These are phyloP conservation scores for Nasonia vitripennis DNA, from an alignment of 1,140 invertebrate genomes.

Conservation along the genomic window DNA sequence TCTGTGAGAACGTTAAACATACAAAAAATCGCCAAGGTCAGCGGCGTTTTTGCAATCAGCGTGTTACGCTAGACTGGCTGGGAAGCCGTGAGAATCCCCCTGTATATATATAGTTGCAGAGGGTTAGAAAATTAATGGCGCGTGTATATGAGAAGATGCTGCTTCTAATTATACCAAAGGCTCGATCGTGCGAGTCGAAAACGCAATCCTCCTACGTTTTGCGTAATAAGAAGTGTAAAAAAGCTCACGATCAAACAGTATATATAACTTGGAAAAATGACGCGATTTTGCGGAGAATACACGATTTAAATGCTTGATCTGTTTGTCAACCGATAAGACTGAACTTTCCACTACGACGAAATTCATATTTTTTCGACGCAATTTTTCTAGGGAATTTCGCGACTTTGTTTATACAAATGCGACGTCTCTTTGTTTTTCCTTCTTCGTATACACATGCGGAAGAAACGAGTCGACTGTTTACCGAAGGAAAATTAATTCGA, in stretches of 20 bases:
- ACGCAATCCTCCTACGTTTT: neutral
- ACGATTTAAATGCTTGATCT: no score
- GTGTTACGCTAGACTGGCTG: slow-evolving; percentile 12
- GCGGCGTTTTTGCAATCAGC: neutral
- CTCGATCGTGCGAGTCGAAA: neutral
- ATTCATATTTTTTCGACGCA: no score
- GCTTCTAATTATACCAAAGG: slow-evolving; percentile 7
- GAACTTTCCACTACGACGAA: no score
- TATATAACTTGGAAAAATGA: neutral
- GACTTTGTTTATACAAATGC: no score
- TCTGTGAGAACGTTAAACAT: neutral
- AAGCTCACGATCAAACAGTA: neutral
- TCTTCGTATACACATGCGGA: no score
- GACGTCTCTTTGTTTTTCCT: no score
- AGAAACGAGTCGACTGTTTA: no score
- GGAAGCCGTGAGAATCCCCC: slow-evolving; percentile 17
- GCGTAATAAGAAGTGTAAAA: neutral
- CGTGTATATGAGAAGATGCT: slow-evolving; percentile 20
- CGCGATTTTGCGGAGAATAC: no score
- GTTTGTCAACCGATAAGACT: no score
- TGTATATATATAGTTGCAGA: slow-evolving; percentile 18
- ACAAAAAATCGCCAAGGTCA: neutral
- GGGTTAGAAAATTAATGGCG: slow-evolving; percentile 25
- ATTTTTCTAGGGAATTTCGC: no score
- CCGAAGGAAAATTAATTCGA: no score